Evolutionary conservation across 1,140 invertebrate species (phyloP).

Genomic region (Protaetia brevitarsis): DNA sequence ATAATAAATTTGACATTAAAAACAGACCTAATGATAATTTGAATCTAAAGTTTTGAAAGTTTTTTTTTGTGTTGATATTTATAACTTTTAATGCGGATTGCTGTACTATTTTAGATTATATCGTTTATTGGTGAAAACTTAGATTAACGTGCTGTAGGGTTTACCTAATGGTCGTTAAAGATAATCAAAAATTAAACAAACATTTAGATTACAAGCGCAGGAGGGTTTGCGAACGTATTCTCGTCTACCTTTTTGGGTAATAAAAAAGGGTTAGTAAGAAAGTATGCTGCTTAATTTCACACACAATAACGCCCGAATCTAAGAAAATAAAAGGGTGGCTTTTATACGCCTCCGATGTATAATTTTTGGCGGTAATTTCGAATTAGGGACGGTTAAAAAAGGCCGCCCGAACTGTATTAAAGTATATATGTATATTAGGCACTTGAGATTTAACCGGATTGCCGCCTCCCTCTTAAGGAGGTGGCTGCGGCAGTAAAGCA

Average conservation of each 20-base stretch:
- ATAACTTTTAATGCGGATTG: too few species aligned
- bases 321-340: constrained; percentile 41
- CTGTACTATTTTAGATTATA: too few species aligned
- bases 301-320: constrained; percentile 42
- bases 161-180: too few species aligned
- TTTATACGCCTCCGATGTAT: constrained; percentile 39
- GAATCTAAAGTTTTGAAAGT: too few species aligned
- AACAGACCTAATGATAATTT: too few species aligned
- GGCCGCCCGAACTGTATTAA: constrained; percentile 28
- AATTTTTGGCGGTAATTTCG: constrained; percentile 41
- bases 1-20: too few species aligned
- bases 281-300: constrained; percentile 44
- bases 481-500: background rate
- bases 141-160: too few species aligned
- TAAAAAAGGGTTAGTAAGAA: constrained; percentile 33
- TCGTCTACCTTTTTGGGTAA: background rate
- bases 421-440: constrained; percentile 35
- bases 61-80: too few species aligned
- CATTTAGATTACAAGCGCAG: too few species aligned
- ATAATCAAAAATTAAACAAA: too few species aligned
- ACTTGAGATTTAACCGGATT: constrained; percentile 27
- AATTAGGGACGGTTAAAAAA: constrained; percentile 43
- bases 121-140: too few species aligned
- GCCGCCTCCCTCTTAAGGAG: background rate
- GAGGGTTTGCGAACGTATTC: too few species aligned